Percentiles rank a stretch among this genome's conserved stretches.
Conservation (phyloP, 2,113 vertebrate genomes). For the Neolamprologus toae region DNA sequence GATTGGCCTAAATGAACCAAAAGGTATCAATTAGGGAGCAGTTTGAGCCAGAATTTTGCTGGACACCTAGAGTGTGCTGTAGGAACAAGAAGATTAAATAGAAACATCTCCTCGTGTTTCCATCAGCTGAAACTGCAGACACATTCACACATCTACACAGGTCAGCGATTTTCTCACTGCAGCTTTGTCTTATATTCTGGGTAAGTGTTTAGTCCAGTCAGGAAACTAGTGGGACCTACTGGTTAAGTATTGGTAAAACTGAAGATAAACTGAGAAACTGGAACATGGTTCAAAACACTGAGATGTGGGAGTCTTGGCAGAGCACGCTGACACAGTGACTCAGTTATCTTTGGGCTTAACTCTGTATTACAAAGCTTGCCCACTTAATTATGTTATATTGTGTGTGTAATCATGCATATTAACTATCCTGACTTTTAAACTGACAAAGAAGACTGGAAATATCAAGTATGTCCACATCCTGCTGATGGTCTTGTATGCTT, state of each 20-base stretch:
- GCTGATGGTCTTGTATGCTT: neutral
- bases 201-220: neutral
- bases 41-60: neutral
- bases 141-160: neutral
- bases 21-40: neutral
- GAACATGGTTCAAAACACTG: neutral
- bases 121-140: neutral
- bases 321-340: neutral
- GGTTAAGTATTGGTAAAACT: neutral
- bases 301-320: slow-evolving; percentile 1
- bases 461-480: neutral
- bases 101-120: neutral
- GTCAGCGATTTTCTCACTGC: neutral
- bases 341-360: neutral
- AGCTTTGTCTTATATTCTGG: neutral
- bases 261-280: neutral
- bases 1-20: neutral
- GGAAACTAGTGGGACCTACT: neutral
- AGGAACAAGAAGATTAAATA: neutral
- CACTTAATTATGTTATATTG: neutral
- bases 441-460: neutral
- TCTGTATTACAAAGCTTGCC: neutral
- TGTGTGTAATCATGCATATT: neutral
- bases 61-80: neutral
- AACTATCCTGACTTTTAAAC: neutral